Evolutionary conservation across 1,140 invertebrate species (phyloP).

Genomic region (Metaphire vulgaris): DNA sequence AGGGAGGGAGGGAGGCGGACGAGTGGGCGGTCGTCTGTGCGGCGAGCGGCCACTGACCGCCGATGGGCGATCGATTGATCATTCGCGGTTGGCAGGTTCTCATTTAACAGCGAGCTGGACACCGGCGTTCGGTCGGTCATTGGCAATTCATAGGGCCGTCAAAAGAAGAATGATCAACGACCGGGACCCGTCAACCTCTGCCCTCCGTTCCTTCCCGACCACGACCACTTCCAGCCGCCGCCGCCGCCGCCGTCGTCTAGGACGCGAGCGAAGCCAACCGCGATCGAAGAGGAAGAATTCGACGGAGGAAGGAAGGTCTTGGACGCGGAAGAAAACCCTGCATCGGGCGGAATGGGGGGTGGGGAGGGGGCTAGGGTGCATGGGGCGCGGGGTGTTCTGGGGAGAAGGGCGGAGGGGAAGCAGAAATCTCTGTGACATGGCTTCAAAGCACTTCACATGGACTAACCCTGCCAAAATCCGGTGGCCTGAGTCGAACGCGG

Average conservation of each 20-base stretch:
- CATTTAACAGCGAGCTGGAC: neutral
- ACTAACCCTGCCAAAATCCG: neutral
- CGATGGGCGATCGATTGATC: neutral
- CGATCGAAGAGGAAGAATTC: neutral
- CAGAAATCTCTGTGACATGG: neutral
- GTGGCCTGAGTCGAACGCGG: neutral
- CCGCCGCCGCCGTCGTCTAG: neutral
- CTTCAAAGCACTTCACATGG: neutral
- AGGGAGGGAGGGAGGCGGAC: neutral
- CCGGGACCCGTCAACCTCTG: neutral
- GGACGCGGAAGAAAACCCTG: no score
- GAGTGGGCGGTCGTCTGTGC: neutral
- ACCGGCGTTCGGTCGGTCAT: neutral
- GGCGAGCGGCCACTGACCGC: neutral
- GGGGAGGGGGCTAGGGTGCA: no score
- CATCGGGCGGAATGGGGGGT: no score
- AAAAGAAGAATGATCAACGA: neutral
- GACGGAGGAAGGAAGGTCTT: neutral
- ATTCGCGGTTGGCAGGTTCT: neutral
- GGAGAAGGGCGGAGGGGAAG: no score
- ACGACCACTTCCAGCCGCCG: neutral
- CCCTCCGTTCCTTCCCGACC: no score
- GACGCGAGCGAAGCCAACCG: neutral
- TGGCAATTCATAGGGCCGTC: conserved; percentile 1
- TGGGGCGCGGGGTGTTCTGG: no score